Base-by-base conservation (phyloP, 2,888 invertebrate species). In the Metalampra italica region DNA sequence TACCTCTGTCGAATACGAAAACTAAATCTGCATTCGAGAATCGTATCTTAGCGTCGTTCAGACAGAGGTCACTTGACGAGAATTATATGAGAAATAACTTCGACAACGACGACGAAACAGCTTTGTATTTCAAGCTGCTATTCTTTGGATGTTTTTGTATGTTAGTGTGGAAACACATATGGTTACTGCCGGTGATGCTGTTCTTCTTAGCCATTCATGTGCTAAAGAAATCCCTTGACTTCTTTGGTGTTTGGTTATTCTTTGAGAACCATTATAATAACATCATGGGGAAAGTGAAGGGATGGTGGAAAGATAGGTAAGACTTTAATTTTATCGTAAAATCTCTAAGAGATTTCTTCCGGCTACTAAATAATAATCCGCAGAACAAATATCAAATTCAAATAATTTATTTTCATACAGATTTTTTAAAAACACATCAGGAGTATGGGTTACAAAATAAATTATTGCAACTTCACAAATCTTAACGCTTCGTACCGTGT, bases 121-220 rank as follows among this genome's bases (percentile, higher is more conserved):
- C 92, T 12, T 86, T 92, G 38, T 96, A 95, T 67, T 93, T 96
- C 65, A 95, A 94, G 66, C 91, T 93, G 4, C 81, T 97, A 9
- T 90, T 97, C 59, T 97, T 96, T 90, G 94, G 94, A 1, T 96
- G 97, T 63, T 83, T 94, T 7, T 92, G 94, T 46, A 96, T 97
- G 85, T 90, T 97, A 30, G 90, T 97, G 12, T 97, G 97, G 94
- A 95, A 95, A 64, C 94, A 97, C 68, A 91, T 95, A 46, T 96
- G 97, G 95, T 83, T 96, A 50, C 80, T 96, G 56, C 93, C 94
- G 7, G 90, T 97, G 22, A 88, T 96, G 46, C 91, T 95, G 1
- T 90, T 97, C 59, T 96, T 97, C 7, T 86, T 97, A 48, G 89
- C 92, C 0, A 93, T 95, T 59, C 94, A 95, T 74, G 80, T 91